phyloP scores from a whole-genome alignment of 2,113 vertebrate species.

The Brachyhypopomus occidentalis region DNA sequence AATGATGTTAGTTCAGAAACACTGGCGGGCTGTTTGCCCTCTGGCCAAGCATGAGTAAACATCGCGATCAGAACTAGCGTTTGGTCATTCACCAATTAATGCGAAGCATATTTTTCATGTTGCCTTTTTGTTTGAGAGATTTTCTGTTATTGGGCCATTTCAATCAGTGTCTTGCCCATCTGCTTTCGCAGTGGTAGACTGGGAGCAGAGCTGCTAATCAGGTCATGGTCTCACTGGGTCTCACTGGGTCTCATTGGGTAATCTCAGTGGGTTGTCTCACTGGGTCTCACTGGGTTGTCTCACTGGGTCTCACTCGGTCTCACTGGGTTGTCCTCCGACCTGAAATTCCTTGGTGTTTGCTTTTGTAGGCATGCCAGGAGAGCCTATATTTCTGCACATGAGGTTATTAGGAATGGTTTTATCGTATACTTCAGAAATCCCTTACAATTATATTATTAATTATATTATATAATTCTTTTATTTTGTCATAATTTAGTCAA shows the following conservation, averaged over 20 bases:
- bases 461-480: too few relatives aligned
- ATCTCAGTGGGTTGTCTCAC: too few relatives aligned
- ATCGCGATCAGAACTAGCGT: background rate
- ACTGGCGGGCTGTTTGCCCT: background rate
- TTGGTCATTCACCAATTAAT: background rate
- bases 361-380: background rate
- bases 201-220: background rate
- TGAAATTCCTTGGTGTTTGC: background rate
- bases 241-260: too few relatives aligned
- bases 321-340: background rate
- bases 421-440: background rate
- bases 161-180: background rate
- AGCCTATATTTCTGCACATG: background rate
- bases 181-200: background rate
- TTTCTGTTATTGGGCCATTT: background rate
- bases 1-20: constrained; percentile 11
- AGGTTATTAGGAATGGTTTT: background rate
- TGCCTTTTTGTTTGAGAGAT: background rate
- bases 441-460: too few relatives aligned
- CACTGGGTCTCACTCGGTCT: too few relatives aligned
- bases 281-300: background rate
- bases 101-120: background rate
- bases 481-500: too few relatives aligned
- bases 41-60: background rate
- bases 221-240: background rate